Evolutionary conservation across 2,888 invertebrate species (phyloP).

Genomic region (Campoplex nolae): DNA sequence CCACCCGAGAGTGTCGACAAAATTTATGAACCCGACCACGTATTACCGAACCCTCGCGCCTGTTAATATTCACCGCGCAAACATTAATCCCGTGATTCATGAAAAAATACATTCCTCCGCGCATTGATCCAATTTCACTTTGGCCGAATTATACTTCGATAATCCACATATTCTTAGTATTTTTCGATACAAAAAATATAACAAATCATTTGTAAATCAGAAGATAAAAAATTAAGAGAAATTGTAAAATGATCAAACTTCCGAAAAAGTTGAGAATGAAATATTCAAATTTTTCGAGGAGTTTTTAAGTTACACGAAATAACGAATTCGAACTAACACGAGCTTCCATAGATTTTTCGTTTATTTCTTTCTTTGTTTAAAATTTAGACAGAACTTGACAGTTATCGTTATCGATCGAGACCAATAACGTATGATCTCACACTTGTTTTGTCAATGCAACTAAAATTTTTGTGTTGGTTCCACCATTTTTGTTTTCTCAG

Average conservation of each 20-base stretch:
- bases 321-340: background rate
- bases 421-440: background rate
- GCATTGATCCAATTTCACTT: background rate
- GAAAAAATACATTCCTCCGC: background rate
- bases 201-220: background rate
- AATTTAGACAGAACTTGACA: background rate
- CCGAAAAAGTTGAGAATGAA: background rate
- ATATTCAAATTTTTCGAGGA: background rate
- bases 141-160: background rate
- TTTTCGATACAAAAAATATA: background rate
- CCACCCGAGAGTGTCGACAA: constrained; percentile 37
- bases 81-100: constrained; percentile 17
- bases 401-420: background rate
- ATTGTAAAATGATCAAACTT: background rate
- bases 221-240: background rate
- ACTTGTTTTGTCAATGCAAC: background rate
- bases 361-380: background rate
- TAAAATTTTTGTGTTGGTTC: no score
- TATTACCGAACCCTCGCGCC: constrained; percentile 1
- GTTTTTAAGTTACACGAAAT: background rate
- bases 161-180: background rate
- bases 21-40: constrained; percentile 12
- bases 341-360: no score
- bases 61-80: background rate
- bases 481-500: no score